Evolutionary conservation across 2,797 vertebrate genomes (phyloP), one percentile per base, ranked within the genome.

Genomic region (Rhinogobio ventralis): DNA sequence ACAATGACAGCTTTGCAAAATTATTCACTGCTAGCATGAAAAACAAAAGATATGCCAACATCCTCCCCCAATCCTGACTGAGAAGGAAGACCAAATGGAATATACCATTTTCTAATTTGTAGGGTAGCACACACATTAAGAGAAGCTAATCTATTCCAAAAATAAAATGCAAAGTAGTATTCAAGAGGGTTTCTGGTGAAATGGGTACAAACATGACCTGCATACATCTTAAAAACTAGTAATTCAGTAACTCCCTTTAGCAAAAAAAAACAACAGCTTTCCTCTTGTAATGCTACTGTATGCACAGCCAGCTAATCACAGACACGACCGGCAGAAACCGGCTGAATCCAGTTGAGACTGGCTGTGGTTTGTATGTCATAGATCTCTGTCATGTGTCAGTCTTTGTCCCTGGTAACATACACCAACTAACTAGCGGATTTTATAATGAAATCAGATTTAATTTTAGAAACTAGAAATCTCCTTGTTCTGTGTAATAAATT

Each of bases 261-360:
- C 0, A 39, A 4, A 20, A 28, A 13, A 6, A 19, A 62, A 79
- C 11, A 33, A 57, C 66, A 19, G 66, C 36, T 28, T 69, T 23
- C 67, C 45, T 42, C 33, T 28, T 72, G 36, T 33, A 71, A 57
- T 46, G 23, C 79, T 71, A 57, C 64, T 71, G 51, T 81, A 53
- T 20, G 51, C 25, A 78, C 51, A 79, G 20, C 53, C 51, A 71
- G 53, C 45, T 64, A 64, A 28, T 49, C 33, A 69, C 67, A 33
- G 39, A 73, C 55, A 42, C 30, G 7, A 45, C 51, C 51, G 57
- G 30, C 33, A 73, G n/a, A 51, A 87, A 84, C 71, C 19, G n/a
- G 55, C 49, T 79, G 75, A 79, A 86, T 53, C 75, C 46, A 25
- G 69, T 28, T 46, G 5, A 39, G 83, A 75, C 82, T 71, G 28